Evolutionary conservation across 2,888 invertebrate species (phyloP).

Genomic region (Salticus scenicus): DNA sequence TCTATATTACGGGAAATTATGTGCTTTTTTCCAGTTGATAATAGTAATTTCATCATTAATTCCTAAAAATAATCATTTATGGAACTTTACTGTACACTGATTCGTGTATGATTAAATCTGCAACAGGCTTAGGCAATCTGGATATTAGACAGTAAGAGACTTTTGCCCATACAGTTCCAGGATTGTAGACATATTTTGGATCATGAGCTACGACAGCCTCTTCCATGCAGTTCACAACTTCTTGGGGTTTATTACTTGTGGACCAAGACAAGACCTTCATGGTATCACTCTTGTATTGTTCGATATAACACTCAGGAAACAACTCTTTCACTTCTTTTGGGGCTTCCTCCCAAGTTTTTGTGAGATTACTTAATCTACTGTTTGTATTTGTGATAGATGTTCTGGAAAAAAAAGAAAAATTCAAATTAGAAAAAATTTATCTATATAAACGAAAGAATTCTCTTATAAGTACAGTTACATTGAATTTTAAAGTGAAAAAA

Average conservation of each 20-base stretch:
- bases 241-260: slow-evolving; percentile 55
- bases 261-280: slow-evolving; percentile 38
- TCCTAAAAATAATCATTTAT: too few relatives aligned
- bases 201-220: slow-evolving; percentile 50
- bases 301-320: slow-evolving; percentile 19
- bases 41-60: too few relatives aligned
- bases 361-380: not conserved
- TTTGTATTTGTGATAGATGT: slow-evolving; percentile 40
- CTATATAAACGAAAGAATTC: too few relatives aligned
- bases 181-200: slow-evolving; percentile 56
- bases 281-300: not conserved
- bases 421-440: too few relatives aligned
- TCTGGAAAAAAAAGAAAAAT: slow-evolving; percentile 22
- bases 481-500: too few relatives aligned
- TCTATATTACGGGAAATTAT: too few relatives aligned
- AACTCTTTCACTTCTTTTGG: slow-evolving; percentile 39
- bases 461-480: too few relatives aligned
- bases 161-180: slow-evolving; percentile 39
- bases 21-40: too few relatives aligned
- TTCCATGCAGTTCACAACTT: slow-evolving; percentile 56
- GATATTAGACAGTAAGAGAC: slow-evolving; percentile 28
- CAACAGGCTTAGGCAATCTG: slow-evolving; percentile 44
- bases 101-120: slow-evolving; percentile 30
- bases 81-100: too few relatives aligned
- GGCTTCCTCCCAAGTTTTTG: slow-evolving; percentile 40